Evolutionary conservation across 2,888 invertebrate species (phyloP).

Genomic region (Creontiades dilutus): DNA sequence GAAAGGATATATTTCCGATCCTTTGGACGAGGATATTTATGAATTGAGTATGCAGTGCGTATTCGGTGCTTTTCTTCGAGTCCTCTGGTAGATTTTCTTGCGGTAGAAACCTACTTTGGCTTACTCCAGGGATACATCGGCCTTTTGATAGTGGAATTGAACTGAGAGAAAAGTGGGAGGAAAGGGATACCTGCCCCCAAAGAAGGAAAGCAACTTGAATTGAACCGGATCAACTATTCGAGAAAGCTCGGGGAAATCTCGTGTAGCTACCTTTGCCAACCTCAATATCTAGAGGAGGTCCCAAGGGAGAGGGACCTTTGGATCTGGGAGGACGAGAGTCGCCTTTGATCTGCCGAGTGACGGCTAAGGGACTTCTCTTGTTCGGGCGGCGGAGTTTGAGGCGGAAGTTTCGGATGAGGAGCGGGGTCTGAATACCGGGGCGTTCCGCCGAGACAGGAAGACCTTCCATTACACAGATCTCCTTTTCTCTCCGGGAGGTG

Average conservation of each 20-base stretch:
- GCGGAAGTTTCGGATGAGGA: background rate
- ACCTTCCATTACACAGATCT: background rate
- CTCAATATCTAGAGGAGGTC: slow-evolving; percentile 4
- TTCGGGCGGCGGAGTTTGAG: background rate
- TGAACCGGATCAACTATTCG: slow-evolving; percentile 24
- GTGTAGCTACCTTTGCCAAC: slow-evolving; percentile 22
- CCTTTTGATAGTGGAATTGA: slow-evolving; percentile 6
- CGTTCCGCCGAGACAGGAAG: background rate
- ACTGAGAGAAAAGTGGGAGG: background rate
- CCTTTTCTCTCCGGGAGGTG: background rate
- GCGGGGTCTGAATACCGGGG: background rate
- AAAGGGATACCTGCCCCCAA: background rate
- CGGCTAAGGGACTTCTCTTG: slow-evolving; percentile 22
- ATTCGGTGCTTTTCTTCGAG: too few relatives aligned
- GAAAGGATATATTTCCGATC: too few relatives aligned
- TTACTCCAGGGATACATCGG: background rate
- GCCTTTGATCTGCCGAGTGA: slow-evolving; percentile 39
- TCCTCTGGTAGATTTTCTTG: too few relatives aligned
- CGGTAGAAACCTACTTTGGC: background rate
- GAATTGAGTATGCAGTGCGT: too few relatives aligned
- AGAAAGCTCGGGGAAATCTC: slow-evolving; percentile 5
- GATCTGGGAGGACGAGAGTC: background rate
- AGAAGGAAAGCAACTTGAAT: slow-evolving; percentile 22
- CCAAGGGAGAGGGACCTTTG: background rate
- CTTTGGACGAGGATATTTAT: too few relatives aligned